Evolutionary conservation across 2,888 invertebrate genomes (phyloP), one percentile per base, ranked within the genome.

Genomic region (Drosophila rellima): DNA sequence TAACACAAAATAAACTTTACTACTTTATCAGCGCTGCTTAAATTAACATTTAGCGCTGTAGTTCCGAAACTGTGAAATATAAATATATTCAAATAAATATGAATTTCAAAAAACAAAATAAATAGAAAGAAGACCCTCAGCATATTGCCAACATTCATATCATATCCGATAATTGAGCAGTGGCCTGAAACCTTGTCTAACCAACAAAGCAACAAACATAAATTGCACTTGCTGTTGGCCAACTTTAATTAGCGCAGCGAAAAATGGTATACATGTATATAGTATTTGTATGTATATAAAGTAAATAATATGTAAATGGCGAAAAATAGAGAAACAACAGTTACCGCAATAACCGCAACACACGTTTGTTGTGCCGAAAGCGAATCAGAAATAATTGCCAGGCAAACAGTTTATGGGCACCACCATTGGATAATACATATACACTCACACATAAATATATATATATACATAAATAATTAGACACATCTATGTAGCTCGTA

Each of bases 331-430:
- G 48, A 51, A 74, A 65, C 44, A 70, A 65, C 39, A 39, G 35
- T 72, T 67, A 70, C 69, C 75, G 52, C 72, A 72, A 70, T 64
- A 78, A 72, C 78, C 78, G 52, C 79, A 78, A 72, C 68, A 64
- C 61, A 42, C 54, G 54, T 29, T 69, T 67, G 54, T 42, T 65
- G 54, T 52, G 11, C 45, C 50, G 37, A 74, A 69, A 69, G 63
- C 64, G 69, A 75, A 74, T 64, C 59, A 47, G 18, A 75, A 75
- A 72, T 78, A 78, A 78, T 75, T 75, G 69, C 56, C 55, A 54
- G 50, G 44, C 70, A 70, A 65, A 70, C 45, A 70, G 70, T 70
- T 69, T 74, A 74, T 69, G 67, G 50, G 35, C 57, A 64, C 40
- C 50, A 15, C 50, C 18, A 42, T 17, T 51, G 31, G 23, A 60